These are phyloP conservation scores for Neoniphon sammara DNA, from an alignment of 2,797 vertebrate genomes.

Conservation along the genomic window DNA sequence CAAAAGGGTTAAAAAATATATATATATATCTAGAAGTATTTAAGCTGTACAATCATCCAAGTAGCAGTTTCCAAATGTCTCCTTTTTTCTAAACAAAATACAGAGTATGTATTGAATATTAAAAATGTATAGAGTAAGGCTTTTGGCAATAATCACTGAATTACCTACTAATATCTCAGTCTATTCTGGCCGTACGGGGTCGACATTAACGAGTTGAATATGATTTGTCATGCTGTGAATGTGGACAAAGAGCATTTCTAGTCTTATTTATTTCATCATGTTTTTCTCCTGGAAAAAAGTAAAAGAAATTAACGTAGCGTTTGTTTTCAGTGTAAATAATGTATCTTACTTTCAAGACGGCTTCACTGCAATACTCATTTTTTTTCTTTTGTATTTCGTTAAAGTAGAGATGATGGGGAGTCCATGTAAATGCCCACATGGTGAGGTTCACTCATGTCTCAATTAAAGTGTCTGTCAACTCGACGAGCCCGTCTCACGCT, in stretches of 20 bases:
- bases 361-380: slow-evolving; percentile 77
- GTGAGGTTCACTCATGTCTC: slow-evolving; percentile 80
- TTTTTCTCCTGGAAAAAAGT: slow-evolving; percentile 59
- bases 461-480: slow-evolving; percentile 83
- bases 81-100: slow-evolving; percentile 82
- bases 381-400: slow-evolving; percentile 77
- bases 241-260: slow-evolving; percentile 80
- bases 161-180: slow-evolving; percentile 85
- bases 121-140: slow-evolving; percentile 91
- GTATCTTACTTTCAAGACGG: slow-evolving; percentile 79
- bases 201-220: slow-evolving; percentile 75
- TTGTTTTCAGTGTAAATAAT: slow-evolving; percentile 86
- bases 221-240: slow-evolving; percentile 84
- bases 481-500: slow-evolving; percentile 17
- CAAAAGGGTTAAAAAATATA: slow-evolving; percentile 69
- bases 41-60: slow-evolving; percentile 92
- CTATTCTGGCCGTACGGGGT: slow-evolving; percentile 67
- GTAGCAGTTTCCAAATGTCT: slow-evolving; percentile 91
- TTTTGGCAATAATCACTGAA: slow-evolving; percentile 98
- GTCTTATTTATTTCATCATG: slow-evolving; percentile 85
- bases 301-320: slow-evolving; percentile 65
- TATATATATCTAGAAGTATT: slow-evolving; percentile 84
- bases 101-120: slow-evolving; percentile 88
- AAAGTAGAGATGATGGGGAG: slow-evolving; percentile 74
- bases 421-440: slow-evolving; percentile 78